phyloP scores from a whole-genome alignment of 2,113 vertebrate species.

The Alosa alosa region DNA sequence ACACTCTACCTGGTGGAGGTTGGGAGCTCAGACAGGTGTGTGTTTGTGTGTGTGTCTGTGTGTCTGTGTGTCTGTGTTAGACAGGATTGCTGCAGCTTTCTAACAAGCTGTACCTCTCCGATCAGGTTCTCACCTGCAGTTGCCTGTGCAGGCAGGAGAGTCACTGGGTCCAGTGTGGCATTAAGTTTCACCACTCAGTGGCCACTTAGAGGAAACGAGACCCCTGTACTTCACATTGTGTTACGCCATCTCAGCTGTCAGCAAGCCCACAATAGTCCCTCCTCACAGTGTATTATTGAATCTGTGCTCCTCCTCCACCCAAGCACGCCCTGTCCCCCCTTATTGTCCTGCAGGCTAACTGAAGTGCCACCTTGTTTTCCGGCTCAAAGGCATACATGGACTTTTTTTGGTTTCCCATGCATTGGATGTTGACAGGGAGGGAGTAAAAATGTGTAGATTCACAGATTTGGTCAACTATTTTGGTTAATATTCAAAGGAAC shows the following conservation, averaged over 20 bases:
- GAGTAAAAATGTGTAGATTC: background rate
- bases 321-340: background rate
- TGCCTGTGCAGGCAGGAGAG: background rate
- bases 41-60: slow-evolving; percentile 30
- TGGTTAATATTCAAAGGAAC: background rate
- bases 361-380: background rate
- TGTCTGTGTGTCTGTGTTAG: slow-evolving; percentile 34
- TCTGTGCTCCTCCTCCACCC: background rate
- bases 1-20: background rate
- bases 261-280: background rate
- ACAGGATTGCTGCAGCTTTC: slow-evolving; percentile 2
- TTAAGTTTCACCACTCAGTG: background rate
- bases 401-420: background rate
- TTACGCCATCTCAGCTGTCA: background rate
- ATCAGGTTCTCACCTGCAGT: background rate
- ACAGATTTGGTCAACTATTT: background rate
- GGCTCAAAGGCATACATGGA: background rate
- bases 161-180: background rate
- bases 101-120: slow-evolving; percentile 11
- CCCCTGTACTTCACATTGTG: background rate
- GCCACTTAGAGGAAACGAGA: slow-evolving; percentile 12
- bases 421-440: background rate
- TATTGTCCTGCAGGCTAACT: background rate
- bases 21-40: background rate
- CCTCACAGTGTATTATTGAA: background rate